phyloP scores from a whole-genome alignment of 2,797 vertebrate genomes.

The Spinibarbus caldwelli region DNA sequence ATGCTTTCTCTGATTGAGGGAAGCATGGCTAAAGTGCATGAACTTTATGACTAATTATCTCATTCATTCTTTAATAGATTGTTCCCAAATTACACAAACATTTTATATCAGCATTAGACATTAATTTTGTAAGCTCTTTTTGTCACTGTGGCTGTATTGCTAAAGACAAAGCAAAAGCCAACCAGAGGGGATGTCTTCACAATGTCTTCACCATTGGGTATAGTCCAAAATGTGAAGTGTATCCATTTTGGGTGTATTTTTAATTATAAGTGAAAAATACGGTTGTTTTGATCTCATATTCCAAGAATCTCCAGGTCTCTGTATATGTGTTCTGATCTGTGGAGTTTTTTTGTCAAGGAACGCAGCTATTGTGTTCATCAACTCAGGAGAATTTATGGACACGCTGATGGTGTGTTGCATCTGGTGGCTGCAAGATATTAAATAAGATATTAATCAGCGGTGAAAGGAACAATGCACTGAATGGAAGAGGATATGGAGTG shows the following conservation, averaged over 20 bases:
- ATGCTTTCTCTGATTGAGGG: slow-evolving; percentile 13
- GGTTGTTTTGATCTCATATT: slow-evolving; percentile 64
- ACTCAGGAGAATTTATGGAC: slow-evolving; percentile 82
- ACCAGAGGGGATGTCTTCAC: slow-evolving; percentile 50
- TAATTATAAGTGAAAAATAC: slow-evolving; percentile 61
- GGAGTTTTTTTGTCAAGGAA: slow-evolving; percentile 75
- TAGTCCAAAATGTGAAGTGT: slow-evolving; percentile 56
- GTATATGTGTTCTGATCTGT: slow-evolving; percentile 72
- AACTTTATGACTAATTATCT: slow-evolving; percentile 42
- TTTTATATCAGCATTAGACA: slow-evolving; percentile 36
- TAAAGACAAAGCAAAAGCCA: slow-evolving; percentile 58
- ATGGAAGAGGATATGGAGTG: slow-evolving; percentile 80
- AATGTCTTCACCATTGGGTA: slow-evolving; percentile 27
- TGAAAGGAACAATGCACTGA: slow-evolving; percentile 79
- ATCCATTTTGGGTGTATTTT: slow-evolving; percentile 49
- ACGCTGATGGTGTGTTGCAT: slow-evolving; percentile 72
- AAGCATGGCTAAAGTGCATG: slow-evolving; percentile 27
- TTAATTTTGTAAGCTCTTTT: slow-evolving; percentile 22
- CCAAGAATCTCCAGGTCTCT: slow-evolving; percentile 69
- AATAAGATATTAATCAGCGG: slow-evolving; percentile 86
- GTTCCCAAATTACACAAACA: slow-evolving; percentile 39
- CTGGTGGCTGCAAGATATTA: slow-evolving; percentile 83
- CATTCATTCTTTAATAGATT: slow-evolving; percentile 35
- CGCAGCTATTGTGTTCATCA: slow-evolving; percentile 84
- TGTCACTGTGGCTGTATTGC: slow-evolving; percentile 35